A percentile compares a stretch with the other conserved stretches of the same genome.
These are phyloP conservation scores for Lanius ludovicianus DNA, from an alignment of 2,113 vertebrate species.

Conservation along the genomic window DNA sequence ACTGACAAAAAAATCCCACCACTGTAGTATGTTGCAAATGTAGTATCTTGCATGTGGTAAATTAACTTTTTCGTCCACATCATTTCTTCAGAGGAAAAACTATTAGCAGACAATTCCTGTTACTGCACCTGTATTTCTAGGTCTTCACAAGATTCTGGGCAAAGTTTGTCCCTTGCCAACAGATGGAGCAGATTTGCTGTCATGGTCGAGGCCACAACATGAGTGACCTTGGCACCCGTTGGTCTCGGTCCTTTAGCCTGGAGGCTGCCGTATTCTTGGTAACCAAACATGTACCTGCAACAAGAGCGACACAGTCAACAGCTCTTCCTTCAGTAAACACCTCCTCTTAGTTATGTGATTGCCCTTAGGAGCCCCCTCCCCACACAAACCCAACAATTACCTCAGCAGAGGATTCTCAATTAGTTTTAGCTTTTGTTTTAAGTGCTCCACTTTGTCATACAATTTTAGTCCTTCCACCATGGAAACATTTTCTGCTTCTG, in stretches of 20 bases:
- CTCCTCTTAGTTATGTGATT: background rate
- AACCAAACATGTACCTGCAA: conserved; percentile 89
- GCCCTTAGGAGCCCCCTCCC: background rate
- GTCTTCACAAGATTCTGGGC: conserved; percentile 77
- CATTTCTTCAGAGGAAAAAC: background rate
- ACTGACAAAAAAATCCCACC: background rate
- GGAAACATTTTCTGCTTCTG: conserved; percentile 84
- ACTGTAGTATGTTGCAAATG: background rate
- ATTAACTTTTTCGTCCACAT: background rate
- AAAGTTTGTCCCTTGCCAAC: conserved; percentile 83
- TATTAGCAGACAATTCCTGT: background rate
- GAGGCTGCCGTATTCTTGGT: conserved; percentile 82
- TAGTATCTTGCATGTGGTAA: background rate
- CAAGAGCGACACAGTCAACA: background rate
- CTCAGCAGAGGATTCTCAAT: conserved; percentile 93
- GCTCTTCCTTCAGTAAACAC: background rate
- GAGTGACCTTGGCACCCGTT: conserved; percentile 76
- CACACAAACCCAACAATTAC: conserved; percentile 50
- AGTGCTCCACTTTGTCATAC: conserved; percentile 85
- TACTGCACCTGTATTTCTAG: conserved; percentile 84
- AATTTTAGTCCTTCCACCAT: conserved; percentile 93
- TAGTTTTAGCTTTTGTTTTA: conserved; percentile 89
- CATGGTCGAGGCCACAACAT: conserved; percentile 83
- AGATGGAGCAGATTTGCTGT: conserved; percentile 76
- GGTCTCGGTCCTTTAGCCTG: conserved; percentile 83